Base-by-base conservation (phyloP, 2,888 invertebrate species). In the Unio pictorum region DNA sequence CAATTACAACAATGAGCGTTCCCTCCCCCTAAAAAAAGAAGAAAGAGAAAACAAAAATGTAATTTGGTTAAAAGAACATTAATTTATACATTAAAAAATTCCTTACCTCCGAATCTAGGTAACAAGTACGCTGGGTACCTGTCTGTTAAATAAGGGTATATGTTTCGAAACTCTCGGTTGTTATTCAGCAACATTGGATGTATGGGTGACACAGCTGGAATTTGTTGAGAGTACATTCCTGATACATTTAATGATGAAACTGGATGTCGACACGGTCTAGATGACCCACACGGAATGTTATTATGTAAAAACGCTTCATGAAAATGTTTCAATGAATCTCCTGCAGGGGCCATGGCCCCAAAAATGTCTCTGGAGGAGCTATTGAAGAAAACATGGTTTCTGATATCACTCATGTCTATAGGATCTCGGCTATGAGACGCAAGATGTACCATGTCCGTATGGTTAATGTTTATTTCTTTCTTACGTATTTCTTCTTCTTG, bases 131-230 rank as follows among this genome's bases (percentile, higher is more conserved):
- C 76, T 1, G 81, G 75, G 63, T 80, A 80, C 57, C 80, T 71
- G 55, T 80, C 80, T 0, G 80, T 69, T 56, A 80, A 72, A 68
- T 78, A 81, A 5, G 81, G 81, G 59, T 81, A 77, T 61, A 81
- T 71, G 61, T 76, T 77, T 61, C 80, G 64, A 54, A 80, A 69
- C 55, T 80, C 80, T 63, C 81, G 64, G 0, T 68, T 74, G 11
- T 76, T 73, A 61, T 77, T 78, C 64, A 81, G 63, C 26, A 81
- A 68, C 68, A 80, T 68, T 1, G 81, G 81, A 58, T 78, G 77
- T 30, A 81, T 61, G 58, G 78, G 79, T 45, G 78, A 71, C 15
- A 76, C 72, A 26, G 74, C 62, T 26, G 72, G 68, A 57, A 80
- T 66, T 54, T 57, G 61, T 65, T 78, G 80, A 59, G 70, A 66